phyloP scores from a whole-genome alignment of 2,797 vertebrate genomes.

The Catharus ustulatus region DNA sequence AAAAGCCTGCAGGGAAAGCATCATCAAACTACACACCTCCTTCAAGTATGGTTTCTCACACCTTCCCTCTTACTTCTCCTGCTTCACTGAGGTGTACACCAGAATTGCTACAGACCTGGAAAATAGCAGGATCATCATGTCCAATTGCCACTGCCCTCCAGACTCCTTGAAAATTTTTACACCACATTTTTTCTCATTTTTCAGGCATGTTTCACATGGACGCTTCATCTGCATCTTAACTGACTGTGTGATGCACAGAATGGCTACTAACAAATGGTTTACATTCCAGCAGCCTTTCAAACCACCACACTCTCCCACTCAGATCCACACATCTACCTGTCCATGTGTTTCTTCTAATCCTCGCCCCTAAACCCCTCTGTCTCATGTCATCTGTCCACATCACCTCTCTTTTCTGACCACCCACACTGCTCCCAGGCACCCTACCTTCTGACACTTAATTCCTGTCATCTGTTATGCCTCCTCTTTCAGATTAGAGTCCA shows the following conservation, averaged over 20 bases:
- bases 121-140: neutral
- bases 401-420: neutral
- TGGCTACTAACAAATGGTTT: neutral
- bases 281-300: neutral
- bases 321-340: rapidly evolving
- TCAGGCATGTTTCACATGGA: neutral
- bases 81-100: neutral
- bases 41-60: neutral
- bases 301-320: neutral
- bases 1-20: neutral
- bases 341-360: neutral
- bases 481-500: neutral
- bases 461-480: neutral
- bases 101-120: neutral
- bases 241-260: neutral
- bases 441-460: neutral
- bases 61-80: neutral
- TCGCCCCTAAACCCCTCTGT: neutral
- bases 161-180: neutral
- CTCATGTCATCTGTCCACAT: neutral
- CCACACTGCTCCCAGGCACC: neutral
- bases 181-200: neutral
- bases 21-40: neutral
- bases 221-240: neutral
- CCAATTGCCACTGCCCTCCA: neutral